A percentile compares a stretch with the other conserved stretches of the same genome.
phyloP scores from a whole-genome alignment of 2,888 invertebrate genomes.

The Julus scandinavius region DNA sequence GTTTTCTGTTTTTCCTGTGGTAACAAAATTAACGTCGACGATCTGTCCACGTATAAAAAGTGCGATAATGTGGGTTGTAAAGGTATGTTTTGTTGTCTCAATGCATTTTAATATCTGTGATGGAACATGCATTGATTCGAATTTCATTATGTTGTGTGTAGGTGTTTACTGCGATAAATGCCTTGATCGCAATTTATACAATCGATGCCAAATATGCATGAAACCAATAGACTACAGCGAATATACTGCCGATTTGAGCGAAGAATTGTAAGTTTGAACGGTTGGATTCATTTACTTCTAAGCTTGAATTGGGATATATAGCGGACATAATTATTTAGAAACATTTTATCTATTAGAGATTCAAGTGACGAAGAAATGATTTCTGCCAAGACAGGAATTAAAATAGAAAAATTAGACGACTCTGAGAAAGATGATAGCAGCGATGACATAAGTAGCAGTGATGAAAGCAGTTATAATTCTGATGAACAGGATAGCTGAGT shows the following conservation, averaged over 20 bases:
- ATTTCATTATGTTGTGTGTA: neutral
- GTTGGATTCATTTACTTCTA: too few relatives aligned
- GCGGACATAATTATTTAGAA: neutral
- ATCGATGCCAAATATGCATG: slow-evolving; percentile 44
- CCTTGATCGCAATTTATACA: slow-evolving; percentile 41
- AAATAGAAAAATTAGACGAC: neutral
- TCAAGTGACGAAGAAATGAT: slow-evolving; percentile 51
- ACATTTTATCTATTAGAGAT: slow-evolving; percentile 39
- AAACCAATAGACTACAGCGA: slow-evolving; percentile 50
- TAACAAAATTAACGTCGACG: neutral
- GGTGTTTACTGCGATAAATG: slow-evolving; percentile 48
- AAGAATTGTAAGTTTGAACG: slow-evolving; percentile 49
- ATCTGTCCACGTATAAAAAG: slow-evolving; percentile 35
- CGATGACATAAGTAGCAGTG: neutral
- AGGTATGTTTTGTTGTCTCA: neutral
- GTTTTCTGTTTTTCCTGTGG: slow-evolving; percentile 51
- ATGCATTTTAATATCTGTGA: neutral
- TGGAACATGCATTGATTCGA: neutral
- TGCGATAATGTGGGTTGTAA: slow-evolving; percentile 43
- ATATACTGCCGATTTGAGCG: slow-evolving; percentile 35
- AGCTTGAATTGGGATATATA: neutral
- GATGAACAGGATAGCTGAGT: too few relatives aligned
- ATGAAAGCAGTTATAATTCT: neutral
- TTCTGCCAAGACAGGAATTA: slow-evolving; percentile 23
- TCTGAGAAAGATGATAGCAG: neutral